Evolutionary conservation across 2,888 invertebrate species (phyloP), one percentile per base, ranked within the genome.

Genomic region (Tipula helvola): DNA sequence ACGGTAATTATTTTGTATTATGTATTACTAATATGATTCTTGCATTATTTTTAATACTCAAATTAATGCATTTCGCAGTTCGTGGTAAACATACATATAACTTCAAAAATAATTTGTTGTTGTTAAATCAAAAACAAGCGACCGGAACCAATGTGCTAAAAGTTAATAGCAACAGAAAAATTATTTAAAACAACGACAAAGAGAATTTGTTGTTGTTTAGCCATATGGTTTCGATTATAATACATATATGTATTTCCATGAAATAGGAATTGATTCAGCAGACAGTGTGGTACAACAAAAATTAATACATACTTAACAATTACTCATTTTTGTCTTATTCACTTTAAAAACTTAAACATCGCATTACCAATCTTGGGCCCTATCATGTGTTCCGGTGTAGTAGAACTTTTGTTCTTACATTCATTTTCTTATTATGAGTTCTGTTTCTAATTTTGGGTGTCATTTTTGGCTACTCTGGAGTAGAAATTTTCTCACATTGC

Each of bases 221-320:
- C 84, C 84, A 84, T 84, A 84, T 84, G 84, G 36, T 84, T 84
- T 84, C 36, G 84, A 84, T 84, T 39, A 84, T 36, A 84, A 39
- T 39, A 84, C n/a, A n/a, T n/a, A n/a, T n/a, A n/a, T n/a, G n/a
- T 71, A 71, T 84, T 84, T 84, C 84, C 39, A 39, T 39, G 84
- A 84, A 84, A 84, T 28, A 8, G 10, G 71, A 28, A 28, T 28
- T 57, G 52, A 18, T 28, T 28, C 28, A 28, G 28, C 28, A 28
- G 8, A 18, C 71, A 28, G 18, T 71, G 71, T n/a, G 28, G 71
- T 16, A 44, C 44, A 7, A 44, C 39, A 7, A 39, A 39, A 39
- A 39, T 39, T 7, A 39, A 28, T 28, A 28, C 1, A 28, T 28
- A 28, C 1, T 28, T 28, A 28, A 28, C 28, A 28, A 28, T 28